phyloP scores from a whole-genome alignment of 2,797 vertebrate species.

The Erethizon dorsatum region DNA sequence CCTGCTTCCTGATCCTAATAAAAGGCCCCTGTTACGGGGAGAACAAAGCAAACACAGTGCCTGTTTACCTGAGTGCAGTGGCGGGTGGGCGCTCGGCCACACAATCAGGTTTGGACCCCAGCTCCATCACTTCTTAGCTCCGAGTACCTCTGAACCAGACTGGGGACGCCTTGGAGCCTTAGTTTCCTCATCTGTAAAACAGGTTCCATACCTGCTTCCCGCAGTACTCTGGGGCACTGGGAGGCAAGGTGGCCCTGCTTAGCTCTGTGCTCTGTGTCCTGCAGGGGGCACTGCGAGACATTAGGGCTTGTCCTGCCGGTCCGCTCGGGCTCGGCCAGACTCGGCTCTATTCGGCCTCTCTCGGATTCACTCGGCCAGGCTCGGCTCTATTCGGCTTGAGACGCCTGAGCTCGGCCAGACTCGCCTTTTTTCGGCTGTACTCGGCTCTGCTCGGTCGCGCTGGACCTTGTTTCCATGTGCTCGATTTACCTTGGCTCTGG shows the following conservation, averaged over 20 bases:
- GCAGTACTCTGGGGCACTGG: accelerated
- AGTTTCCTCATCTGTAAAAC: not conserved
- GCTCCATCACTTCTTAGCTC: not conserved
- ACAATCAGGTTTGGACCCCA: not conserved
- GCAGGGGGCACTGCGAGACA: slow-evolving; percentile 77
- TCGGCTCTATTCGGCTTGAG: not conserved
- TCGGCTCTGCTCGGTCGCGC: not conserved
- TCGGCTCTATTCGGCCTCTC: slow-evolving; percentile 41
- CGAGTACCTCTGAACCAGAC: not conserved
- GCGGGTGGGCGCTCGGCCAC: not conserved
- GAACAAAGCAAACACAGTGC: not conserved
- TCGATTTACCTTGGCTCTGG: not conserved
- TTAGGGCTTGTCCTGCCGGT: not conserved
- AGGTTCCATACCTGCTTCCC: not conserved
- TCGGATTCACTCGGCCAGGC: not conserved
- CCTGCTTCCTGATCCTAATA: not conserved
- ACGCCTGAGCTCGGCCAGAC: not conserved
- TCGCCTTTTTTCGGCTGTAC: not conserved
- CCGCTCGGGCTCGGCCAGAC: not conserved
- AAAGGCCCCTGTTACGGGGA: not conserved
- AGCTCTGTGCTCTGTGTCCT: not conserved
- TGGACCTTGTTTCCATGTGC: not conserved
- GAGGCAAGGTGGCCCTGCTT: too few species aligned
- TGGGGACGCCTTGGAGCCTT: not conserved
- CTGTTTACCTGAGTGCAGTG: not conserved